phyloP scores from a whole-genome alignment of 2,113 vertebrate species.

The Neolamprologus sp. region DNA sequence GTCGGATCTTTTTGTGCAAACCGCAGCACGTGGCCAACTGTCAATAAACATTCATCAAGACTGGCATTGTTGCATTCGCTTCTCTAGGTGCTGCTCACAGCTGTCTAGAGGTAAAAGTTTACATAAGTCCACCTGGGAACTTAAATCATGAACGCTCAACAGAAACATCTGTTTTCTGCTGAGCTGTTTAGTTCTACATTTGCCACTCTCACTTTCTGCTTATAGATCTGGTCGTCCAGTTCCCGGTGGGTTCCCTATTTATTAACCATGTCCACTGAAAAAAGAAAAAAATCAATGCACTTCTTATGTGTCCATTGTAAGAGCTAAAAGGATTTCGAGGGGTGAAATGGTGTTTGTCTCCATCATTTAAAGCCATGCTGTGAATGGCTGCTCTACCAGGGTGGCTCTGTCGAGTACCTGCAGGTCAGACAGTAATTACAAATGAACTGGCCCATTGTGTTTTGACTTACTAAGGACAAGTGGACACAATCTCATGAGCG shows the following conservation, averaged over 20 bases:
- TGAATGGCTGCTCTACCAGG: conserved; percentile 17
- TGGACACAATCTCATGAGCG: not conserved
- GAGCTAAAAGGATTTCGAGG: conserved; percentile 7
- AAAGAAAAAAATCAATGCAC: not conserved
- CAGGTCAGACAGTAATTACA: conserved; percentile 40
- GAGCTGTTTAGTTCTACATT: not conserved
- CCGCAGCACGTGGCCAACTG: conserved; percentile 11
- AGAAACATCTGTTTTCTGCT: not conserved
- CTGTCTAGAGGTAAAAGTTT: not conserved
- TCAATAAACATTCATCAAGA: conserved; percentile 11
- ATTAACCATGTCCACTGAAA: conserved; percentile 13
- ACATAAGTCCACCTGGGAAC: not conserved
- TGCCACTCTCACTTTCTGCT: not conserved
- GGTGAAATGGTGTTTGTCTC: conserved; percentile 9
- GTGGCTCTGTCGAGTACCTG: conserved; percentile 31
- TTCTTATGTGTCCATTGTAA: conserved; percentile 8
- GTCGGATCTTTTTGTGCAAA: not conserved
- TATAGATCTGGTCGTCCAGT: not conserved
- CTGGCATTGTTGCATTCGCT: not conserved
- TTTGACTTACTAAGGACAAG: conserved; percentile 1
- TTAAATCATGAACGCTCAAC: not conserved
- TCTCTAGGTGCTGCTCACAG: not conserved
- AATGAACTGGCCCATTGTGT: conserved; percentile 36
- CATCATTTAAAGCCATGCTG: conserved; percentile 20
- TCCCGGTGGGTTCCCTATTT: not conserved